Base-by-base conservation (phyloP, 2,888 invertebrate species). In the Drosophila melanocephala region DNA sequence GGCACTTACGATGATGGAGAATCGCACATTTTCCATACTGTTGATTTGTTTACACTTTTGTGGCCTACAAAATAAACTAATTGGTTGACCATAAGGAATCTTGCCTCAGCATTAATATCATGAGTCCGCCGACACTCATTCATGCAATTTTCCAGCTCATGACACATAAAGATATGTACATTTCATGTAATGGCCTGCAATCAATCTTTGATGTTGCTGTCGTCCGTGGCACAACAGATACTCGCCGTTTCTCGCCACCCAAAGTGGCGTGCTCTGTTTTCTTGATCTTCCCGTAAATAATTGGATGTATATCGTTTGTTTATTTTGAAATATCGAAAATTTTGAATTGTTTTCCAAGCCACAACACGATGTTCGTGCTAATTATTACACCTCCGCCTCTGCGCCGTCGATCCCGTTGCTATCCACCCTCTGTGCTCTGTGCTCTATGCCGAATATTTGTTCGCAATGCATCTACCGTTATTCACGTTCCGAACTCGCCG, bases 1-100 rank as follows among this genome's bases (percentile, higher is more conserved):
- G 26, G 32, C 63, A 91, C 94, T 93, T 91, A 94, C 94, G 89
- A 94, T 94, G 62, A 94, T 93, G 66, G 93, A 93, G 86, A 94
- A 93, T 79, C 94, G 91, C 58, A 94, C 93, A 81, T 93, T 93
- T 73, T 94, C 93, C 93, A 94, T 93, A 60, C 57, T 70, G 68
- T 55, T 79, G 70, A 73, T 72, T 79, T 90, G 89, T 88, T 88
- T 88, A 90, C 63, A 76, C 60, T 75, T 59, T 69, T 60, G 65
- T 68, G 73, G 86, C 75, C 75, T 71, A 83, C 77, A 75, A 83
- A 86, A 79, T 57, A 55, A 55, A 44, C 52, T 64, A 59, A 50
- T 61, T 55, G 61, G 69, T 76, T 53, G 67, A 76, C 81, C 81
- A 76, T 65, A 71, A 67, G 66, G 44, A 77, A 53, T 55, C 59